Evolutionary conservation across 2,888 invertebrate species (phyloP), one percentile per base, ranked within the genome.

Genomic region (Herminia tarsipennalis): DNA sequence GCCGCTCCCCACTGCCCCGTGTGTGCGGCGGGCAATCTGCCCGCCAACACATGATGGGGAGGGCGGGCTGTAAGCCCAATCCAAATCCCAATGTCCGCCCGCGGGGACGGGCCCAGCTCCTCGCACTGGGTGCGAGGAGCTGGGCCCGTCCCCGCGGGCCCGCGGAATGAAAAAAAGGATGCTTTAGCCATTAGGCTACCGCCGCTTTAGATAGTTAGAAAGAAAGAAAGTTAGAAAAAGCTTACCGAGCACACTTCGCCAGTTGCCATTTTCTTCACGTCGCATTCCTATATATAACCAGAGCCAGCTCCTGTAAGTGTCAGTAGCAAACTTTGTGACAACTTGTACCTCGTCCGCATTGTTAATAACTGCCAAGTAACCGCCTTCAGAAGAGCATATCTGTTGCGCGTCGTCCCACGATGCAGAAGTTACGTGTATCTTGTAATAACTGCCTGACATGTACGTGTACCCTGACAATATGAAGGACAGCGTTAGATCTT

Each of bases 361-460:
- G n/a, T 32, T 25, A 3, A 24, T 2, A n/a, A 40, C 9, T 0
- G 9, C 32, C 6, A 40, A 18, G 13, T 32, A 18, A 1, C 18
- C 39, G 2, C 39, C 39, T 5, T 40, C 39, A 1, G 8, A n/a
- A 13, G 8, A 6, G n/a, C 39, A 40, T 4, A 18, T 40, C 1
- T 8, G 3, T 2, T 40, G 18, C 5, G 39, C 39, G 4, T 13
- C 13, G 0, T 25, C 18, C 39, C 39, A 40, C 2, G 5, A 1
- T 8, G 13, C 8, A 3, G 8, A 8, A 1, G n/a, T 5, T 1
- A 18, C 3, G 18, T 25, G 24, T 1, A 32, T 2, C 18, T 32
- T 40, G 16, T 40, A 32, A 9, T 18, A 40, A 12, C 25, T 40
- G 0, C 25, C 32, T 4, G 25, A 10, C 4, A 2, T 4, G n/a